Evolutionary conservation across 1,140 invertebrate genomes (phyloP), one percentile per base, ranked within the genome.

Genomic region (Drosophila virilis): DNA sequence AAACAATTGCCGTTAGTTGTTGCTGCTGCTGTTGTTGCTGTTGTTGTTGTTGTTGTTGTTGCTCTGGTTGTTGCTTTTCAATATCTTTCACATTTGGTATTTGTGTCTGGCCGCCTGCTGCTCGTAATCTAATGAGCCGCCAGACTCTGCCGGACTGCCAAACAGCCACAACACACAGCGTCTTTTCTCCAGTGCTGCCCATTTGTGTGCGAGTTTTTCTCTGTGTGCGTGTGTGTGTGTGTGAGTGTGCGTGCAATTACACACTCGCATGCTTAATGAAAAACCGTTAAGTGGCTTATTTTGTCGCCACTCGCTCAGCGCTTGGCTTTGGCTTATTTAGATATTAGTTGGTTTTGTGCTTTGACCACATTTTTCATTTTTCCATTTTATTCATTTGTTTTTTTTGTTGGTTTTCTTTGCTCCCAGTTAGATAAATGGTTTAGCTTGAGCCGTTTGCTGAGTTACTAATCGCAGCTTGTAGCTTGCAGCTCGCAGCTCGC

Each of bases 251-350:
- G 51, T 86, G 81, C 82, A 86, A 86, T 86, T 88, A 73, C 55
- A 67, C 38, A 60, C 28, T 48, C 50, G 15, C 50, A 74, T 45
- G 37, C 62, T 77, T 88, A 86, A 86, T 89, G 77, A 78, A 28
- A 79, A 66, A 89, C 83, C 83, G 83, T 86, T 86, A 86, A 86
- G 80, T 86, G 83, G 83, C 83, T 86, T 86, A 86, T 88, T 83
- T 88, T 89, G 79, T 83, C 80, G 69, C 62, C 75, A 77, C 77
- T 65, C 76, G 77, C 57, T 74, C 73, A 76, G 33, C 33, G 17
- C 22, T 72, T 58, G 60, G 52, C 52, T 48, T 35, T 15, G 58
- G 72, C 77, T 81, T 64, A 81, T 66, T 75, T 68, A 78, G 82
- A 67, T 86, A 86, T 81, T 35, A 65, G 64, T n/a, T 60, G 12